Base-by-base conservation (phyloP, 2,113 vertebrate genomes). In the Corydoras maculifer region DNA sequence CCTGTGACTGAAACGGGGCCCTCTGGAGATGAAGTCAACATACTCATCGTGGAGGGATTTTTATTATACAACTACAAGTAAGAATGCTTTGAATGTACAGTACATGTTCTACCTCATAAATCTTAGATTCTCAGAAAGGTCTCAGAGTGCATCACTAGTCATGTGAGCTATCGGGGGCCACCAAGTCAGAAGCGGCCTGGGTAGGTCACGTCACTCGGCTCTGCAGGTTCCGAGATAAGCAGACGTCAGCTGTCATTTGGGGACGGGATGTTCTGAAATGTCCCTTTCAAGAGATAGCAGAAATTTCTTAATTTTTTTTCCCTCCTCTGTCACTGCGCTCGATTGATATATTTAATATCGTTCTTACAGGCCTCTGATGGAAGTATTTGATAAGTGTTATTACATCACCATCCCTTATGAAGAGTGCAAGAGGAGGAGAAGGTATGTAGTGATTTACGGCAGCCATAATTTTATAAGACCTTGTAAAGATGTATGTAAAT, bases 41-140 rank as follows among this genome's bases (percentile, higher is more conserved):
- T 90, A 31, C 83, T 92, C 68, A 91, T 92, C 4, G 83, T 92
- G 48, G 91, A 92, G 77, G 91, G 91, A 58, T 92, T 92, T 73
- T 83, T 92, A 29, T 87, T 92, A 61, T 92, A 90, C 74, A 92
- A 91, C 81, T 86, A 89, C 80, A 70, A n/a, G 91, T 92, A 57
- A 72, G 86, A 62, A 1, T n/a, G 49, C 7, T 2, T 5, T 64
- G 49, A 49, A 15, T 35, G 54, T 13, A 25, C 60, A 30, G 11
- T 65, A 9, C 8, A 43, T 32, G 10, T 15, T 5, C 30, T 25
- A 25, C 18, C 18, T 25, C 18, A 25, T 8, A 7, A 14, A 53
- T 14, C 5, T n/a, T 8, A 11, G 12, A 7, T 79, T 62, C 60
- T 73, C 31, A 18, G 65, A 35, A 78, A n/a, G 32, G 50, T 14